A percentile compares a stretch with the other conserved stretches of the same genome.
Evolutionary conservation across 92 coral and sea anemone genomes (phyloP).

Genomic region (Blastomussa wellsi): DNA sequence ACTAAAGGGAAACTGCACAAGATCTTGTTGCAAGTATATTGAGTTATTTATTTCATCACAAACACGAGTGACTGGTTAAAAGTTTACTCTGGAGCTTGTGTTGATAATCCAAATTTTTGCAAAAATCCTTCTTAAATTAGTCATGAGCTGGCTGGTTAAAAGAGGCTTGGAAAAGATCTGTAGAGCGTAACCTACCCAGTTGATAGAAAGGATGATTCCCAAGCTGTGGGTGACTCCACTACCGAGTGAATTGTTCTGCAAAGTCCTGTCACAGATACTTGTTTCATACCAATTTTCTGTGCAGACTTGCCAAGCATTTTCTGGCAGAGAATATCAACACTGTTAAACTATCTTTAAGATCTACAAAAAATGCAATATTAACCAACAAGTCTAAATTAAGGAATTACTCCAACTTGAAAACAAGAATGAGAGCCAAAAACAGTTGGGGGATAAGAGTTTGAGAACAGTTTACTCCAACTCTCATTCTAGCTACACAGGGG

Average conservation of each 20-base stretch:
- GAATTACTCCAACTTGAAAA: background rate
- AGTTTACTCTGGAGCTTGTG: no score
- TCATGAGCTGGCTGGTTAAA: no score
- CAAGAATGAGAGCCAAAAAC: background rate
- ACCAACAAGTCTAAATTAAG: background rate
- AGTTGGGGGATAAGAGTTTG: background rate
- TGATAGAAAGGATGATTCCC: conserved; percentile 86
- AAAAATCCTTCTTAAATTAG: no score
- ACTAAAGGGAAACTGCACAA: no score
- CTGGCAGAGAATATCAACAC: conserved; percentile 36
- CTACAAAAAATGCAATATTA: background rate
- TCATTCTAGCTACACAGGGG: no score
- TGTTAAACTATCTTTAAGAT: background rate
- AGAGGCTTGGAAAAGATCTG: no score
- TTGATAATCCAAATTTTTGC: no score
- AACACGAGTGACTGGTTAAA: no score
- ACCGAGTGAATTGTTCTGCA: conserved; percentile 69
- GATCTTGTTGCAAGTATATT: no score
- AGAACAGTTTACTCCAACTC: background rate
- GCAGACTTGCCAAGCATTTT: conserved; percentile 70
- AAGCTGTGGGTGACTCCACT: conserved; percentile 64
- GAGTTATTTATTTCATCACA: no score
- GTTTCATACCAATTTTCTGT: conserved; percentile 54
- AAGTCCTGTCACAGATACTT: conserved; percentile 60
- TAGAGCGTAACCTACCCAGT: conserved; percentile 66